Conservation (phyloP, 2,113 vertebrate genomes). For the Solea solea region DNA sequence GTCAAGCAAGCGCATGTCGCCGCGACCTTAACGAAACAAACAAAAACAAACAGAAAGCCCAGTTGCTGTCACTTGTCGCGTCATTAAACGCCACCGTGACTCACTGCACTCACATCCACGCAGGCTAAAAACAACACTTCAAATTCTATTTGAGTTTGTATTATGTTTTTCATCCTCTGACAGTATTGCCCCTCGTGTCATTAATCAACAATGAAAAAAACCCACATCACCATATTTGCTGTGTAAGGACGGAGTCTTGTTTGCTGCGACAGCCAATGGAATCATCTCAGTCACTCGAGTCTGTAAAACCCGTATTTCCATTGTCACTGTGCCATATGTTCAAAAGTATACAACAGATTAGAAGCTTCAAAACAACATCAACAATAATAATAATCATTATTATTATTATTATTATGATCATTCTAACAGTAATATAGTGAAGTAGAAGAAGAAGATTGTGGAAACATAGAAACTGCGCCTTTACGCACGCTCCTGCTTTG, state of each 20-base stretch:
- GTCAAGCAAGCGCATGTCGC: conserved; percentile 1
- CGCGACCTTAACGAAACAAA: not conserved
- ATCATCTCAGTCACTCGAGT: conserved; percentile 33
- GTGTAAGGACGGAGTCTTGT: conserved; percentile 71
- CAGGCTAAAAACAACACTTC: too few species aligned
- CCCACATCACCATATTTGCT: conserved; percentile 66
- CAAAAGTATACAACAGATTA: not conserved
- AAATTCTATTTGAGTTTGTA: too few species aligned
- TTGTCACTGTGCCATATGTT: conserved; percentile 1
- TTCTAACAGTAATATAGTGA: not conserved
- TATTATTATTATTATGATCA: not conserved
- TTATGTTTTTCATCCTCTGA: not conserved
- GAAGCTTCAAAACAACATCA: not conserved
- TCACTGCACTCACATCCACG: not conserved
- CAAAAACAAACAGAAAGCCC: conserved; percentile 49
- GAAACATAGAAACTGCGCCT: conserved; percentile 29
- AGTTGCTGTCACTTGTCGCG: conserved; percentile 75
- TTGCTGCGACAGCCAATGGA: conserved; percentile 54
- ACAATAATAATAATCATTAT: not conserved
- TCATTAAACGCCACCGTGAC: conserved; percentile 38
- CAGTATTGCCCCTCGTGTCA: not conserved
- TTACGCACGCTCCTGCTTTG: conserved; percentile 60
- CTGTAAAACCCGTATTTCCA: conserved; percentile 30
- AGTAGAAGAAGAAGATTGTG: too few species aligned
- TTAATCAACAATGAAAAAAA: conserved; percentile 48